A percentile compares a stretch with the other conserved stretches of the same genome.
phyloP scores from a whole-genome alignment of 2,888 invertebrate species.

The Cephus pygmeus region DNA sequence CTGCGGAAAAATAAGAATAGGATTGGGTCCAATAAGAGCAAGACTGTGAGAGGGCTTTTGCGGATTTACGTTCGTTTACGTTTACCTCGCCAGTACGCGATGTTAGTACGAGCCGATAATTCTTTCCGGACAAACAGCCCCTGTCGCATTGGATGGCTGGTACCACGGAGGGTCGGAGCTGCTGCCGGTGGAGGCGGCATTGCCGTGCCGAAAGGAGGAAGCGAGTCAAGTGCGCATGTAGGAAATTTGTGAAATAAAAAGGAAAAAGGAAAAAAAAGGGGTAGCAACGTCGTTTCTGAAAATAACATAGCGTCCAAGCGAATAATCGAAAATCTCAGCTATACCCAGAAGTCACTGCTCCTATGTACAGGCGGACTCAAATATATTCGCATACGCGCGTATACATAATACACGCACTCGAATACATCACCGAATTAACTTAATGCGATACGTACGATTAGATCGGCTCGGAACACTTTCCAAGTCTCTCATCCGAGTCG shows the following conservation, averaged over 20 bases:
- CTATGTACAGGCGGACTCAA: conserved; percentile 15
- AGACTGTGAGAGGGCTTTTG: neutral
- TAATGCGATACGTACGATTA: conserved; percentile 61
- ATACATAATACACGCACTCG: neutral
- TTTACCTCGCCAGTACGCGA: conserved; percentile 34
- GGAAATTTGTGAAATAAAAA: neutral
- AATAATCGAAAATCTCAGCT: conserved; percentile 26
- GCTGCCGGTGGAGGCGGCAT: neutral
- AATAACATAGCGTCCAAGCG: conserved; percentile 18
- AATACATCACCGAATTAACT: conserved; percentile 51
- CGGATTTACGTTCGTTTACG: conserved; percentile 46
- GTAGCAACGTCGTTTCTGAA: conserved; percentile 7
- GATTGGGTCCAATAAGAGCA: neutral
- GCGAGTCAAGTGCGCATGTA: neutral
- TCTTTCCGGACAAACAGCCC: conserved; percentile 42
- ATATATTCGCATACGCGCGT: conserved; percentile 41
- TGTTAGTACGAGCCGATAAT: conserved; percentile 39
- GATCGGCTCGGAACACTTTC: conserved; percentile 37
- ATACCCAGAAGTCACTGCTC: neutral
- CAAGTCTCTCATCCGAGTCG: neutral
- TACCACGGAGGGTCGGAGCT: neutral
- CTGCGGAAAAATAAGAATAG: neutral
- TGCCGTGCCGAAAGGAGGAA: neutral
- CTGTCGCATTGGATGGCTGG: conserved; percentile 9
- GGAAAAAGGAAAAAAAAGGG: neutral